Evolutionary conservation across 2,113 vertebrate species (phyloP), one percentile per base, ranked within the genome.

Genomic region (Lethenteron reissneri): DNA sequence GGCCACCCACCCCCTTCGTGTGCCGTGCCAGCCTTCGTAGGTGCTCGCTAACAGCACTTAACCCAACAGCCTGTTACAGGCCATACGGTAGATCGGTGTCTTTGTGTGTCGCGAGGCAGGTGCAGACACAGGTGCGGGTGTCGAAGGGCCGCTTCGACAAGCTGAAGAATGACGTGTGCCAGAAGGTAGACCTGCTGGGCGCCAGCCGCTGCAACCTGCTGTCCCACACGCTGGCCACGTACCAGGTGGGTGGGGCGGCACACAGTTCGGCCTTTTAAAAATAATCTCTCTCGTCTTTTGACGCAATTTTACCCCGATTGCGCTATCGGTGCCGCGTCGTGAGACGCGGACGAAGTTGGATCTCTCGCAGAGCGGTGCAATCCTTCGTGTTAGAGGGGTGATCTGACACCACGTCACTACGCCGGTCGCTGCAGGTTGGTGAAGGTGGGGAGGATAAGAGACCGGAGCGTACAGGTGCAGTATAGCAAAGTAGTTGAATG

Each of bases 101-200:
- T 41, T 41, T 41, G 41, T 41, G 41, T 41, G 41, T 41, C 41
- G 6, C 41, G 41, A 41, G 41, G 11, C 74, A 88, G 85, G 82
- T 86, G 59, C 83, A 88, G 74, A 75, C 77, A 12, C 84, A 90
- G 81, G 83, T 85, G 75, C 80, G 81, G 74, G 85, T 79, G 58
- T 81, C 83, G 3, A 88, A 86, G 79, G 56, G 76, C 71, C 80
- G 86, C 69, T 88, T 81, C 75, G 85, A 88, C 77, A 88, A 88
- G 74, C 81, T 85, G 74, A 87, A 89, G 78, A 89, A 83, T 13
- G 84, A 85, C 0, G 73, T 85, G 69, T 88, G 85, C 78, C 84
- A 87, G 80, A 87, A 87, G 77, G 83, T 86, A 71, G 88, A 85
- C 73, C 83, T 86, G 76, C 82, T 88, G 71, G 84, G 85, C 75